A percentile compares a stretch with the other conserved stretches of the same genome.
Evolutionary conservation across 2,888 invertebrate species (phyloP).

Genomic region (Sclerodermus sp.): DNA sequence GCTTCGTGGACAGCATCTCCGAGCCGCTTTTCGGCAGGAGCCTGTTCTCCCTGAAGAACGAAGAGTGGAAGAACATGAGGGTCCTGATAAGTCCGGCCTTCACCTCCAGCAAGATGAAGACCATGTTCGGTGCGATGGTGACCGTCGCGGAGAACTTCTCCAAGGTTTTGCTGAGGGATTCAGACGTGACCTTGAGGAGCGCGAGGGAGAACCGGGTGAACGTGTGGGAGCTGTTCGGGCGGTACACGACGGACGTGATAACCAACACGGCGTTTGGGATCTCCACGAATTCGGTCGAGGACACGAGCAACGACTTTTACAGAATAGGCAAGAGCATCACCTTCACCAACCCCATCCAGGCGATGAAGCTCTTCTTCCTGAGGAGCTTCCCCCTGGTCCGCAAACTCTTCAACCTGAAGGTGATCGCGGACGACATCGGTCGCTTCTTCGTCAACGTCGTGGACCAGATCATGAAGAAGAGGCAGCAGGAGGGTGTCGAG

Average conservation of each 20-base stretch:
- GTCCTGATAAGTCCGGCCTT: conserved; percentile 61
- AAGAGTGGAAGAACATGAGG: conserved; percentile 61
- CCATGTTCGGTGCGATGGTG: conserved; percentile 59
- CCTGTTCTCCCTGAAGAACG: conserved; percentile 40
- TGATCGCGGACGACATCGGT: conserved; percentile 7
- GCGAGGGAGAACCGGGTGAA: conserved; percentile 24
- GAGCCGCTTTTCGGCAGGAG: conserved; percentile 32
- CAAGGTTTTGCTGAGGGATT: conserved; percentile 19
- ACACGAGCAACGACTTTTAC: conserved; percentile 35
- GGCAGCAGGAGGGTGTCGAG: conserved; percentile 23
- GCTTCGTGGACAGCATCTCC: conserved; percentile 4
- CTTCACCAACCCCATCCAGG: conserved; percentile 5
- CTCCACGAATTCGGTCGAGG: conserved; percentile 25
- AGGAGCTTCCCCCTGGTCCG: conserved; percentile 11
- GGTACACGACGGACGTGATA: conserved; percentile 30
- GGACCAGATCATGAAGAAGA: conserved; percentile 14
- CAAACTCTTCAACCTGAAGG: conserved; percentile 12
- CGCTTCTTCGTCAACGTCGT: conserved; percentile 21
- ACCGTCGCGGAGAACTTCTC: conserved; percentile 41
- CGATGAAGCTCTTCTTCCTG: conserved; percentile 13
- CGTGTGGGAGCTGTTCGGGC: conserved; percentile 34
- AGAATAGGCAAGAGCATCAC: conserved; percentile 20
- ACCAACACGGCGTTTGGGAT: conserved; percentile 33
- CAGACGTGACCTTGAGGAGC: not conserved
- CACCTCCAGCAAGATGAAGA: conserved; percentile 62